Percentiles rank a stretch among this genome's conserved stretches.
Conservation (phyloP, 2,113 vertebrate genomes). For the Colossoma macropomum region DNA sequence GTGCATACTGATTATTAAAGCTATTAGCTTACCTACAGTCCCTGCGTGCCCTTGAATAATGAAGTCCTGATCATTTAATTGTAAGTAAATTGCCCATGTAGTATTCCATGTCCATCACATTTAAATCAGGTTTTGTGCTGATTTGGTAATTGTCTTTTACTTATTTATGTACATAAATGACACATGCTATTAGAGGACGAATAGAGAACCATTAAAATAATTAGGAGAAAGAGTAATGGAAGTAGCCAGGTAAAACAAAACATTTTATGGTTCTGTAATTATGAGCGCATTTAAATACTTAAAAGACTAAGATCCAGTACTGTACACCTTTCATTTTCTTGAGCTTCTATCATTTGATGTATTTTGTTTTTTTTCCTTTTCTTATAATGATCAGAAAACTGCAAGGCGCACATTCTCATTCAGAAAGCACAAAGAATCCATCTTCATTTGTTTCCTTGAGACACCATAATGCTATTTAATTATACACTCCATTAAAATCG, state of each 20-base stretch:
- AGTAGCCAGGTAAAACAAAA: background rate
- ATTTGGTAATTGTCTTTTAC: slow-evolving; percentile 31
- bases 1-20: slow-evolving; percentile 48
- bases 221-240: background rate
- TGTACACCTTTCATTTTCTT: slow-evolving; percentile 17
- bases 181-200: slow-evolving; percentile 23
- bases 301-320: background rate
- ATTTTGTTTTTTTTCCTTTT: background rate
- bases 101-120: slow-evolving; percentile 48
- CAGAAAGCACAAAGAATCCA: slow-evolving; percentile 22
- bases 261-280: background rate
- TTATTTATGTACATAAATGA: slow-evolving; percentile 27
- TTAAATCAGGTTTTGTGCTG: slow-evolving; percentile 25
- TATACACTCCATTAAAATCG: slow-evolving; percentile 60
- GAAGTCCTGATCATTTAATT: slow-evolving; percentile 49
- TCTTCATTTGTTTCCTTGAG: slow-evolving; percentile 52
- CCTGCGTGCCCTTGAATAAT: slow-evolving; percentile 44
- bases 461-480: slow-evolving; percentile 61
- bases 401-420: background rate
- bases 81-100: slow-evolving; percentile 43
- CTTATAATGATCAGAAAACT: background rate
- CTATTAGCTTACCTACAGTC: slow-evolving; percentile 35
- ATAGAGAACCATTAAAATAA: slow-evolving; percentile 8
- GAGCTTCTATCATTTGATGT: slow-evolving; percentile 19
- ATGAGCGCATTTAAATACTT: background rate